Conservation (phyloP, 1,140 invertebrate genomes). For the Seison nebaliae region DNA sequence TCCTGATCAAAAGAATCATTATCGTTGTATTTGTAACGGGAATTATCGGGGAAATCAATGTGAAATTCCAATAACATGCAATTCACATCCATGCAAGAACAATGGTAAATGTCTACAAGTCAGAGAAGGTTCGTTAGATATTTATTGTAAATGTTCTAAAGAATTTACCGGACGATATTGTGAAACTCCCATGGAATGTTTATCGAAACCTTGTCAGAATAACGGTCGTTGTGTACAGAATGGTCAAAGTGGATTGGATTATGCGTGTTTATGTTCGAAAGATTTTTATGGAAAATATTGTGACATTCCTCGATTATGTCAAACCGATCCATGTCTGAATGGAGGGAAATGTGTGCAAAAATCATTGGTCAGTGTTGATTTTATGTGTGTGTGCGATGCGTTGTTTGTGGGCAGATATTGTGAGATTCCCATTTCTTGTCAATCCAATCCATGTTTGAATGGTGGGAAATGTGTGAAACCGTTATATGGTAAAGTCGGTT, state of each 20-base stretch:
- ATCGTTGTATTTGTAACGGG: slow-evolving; percentile 2
- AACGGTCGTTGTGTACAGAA: slow-evolving; percentile 15
- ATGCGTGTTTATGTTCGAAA: slow-evolving; percentile 29
- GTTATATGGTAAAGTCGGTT: slow-evolving; percentile 33
- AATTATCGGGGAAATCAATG: slow-evolving; percentile 6
- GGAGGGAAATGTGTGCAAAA: slow-evolving; percentile 7
- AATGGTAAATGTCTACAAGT: slow-evolving; percentile 5
- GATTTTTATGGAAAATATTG: slow-evolving; percentile 13
- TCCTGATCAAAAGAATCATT: neutral
- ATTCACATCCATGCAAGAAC: slow-evolving; percentile 6
- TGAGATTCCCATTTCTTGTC: slow-evolving; percentile 44
- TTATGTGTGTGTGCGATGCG: slow-evolving; percentile 17
- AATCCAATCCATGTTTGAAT: slow-evolving; percentile 14
- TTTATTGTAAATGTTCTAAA: slow-evolving; percentile 40
- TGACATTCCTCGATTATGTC: slow-evolving; percentile 4
- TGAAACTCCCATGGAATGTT: slow-evolving; percentile 28
- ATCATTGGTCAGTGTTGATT: neutral
- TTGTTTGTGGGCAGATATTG: slow-evolving; percentile 15
- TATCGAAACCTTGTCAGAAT: slow-evolving; percentile 34
- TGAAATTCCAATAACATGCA: slow-evolving; percentile 15
- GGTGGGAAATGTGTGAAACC: slow-evolving; percentile 13
- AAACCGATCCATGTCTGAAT: slow-evolving; percentile 7
- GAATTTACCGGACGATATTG: slow-evolving; percentile 86
- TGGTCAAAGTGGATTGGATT: slow-evolving; percentile 31
- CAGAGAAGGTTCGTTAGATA: slow-evolving; percentile 1